These are phyloP conservation scores for Perca flavescens DNA, from an alignment of 2,113 vertebrate genomes.

Conservation along the genomic window DNA sequence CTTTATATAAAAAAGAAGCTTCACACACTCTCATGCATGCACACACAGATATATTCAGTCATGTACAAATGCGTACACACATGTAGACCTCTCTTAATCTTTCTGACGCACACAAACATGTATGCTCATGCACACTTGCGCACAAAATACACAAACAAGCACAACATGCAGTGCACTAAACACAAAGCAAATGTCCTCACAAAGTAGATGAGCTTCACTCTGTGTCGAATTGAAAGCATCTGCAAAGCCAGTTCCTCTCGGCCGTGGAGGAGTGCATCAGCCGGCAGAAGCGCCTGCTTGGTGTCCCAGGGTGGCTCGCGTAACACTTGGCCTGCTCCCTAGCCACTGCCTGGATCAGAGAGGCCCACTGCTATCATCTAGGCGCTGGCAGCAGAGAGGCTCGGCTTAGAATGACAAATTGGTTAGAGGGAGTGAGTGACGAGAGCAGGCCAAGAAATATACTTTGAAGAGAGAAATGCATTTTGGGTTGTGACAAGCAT, in stretches of 20 bases:
- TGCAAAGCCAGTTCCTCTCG: constrained; percentile 80
- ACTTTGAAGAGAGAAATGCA: constrained; percentile 81
- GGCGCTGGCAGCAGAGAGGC: constrained; percentile 79
- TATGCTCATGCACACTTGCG: constrained; percentile 11
- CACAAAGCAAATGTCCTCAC: constrained; percentile 66
- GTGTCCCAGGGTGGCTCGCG: constrained; percentile 80
- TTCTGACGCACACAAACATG: constrained; percentile 45
- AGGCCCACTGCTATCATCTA: constrained; percentile 83
- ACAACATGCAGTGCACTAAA: constrained; percentile 41
- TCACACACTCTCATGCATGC: constrained; percentile 36
- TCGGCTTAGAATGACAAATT: constrained; percentile 87
- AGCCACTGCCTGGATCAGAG: constrained; percentile 84
- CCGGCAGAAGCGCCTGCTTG: constrained; percentile 76
- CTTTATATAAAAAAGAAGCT: constrained; percentile 56
- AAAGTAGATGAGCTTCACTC: constrained; percentile 80
- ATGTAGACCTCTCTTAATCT: constrained; percentile 52
- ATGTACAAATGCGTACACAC: constrained; percentile 11
- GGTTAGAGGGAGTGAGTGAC: constrained; percentile 82
- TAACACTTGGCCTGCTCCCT: constrained; percentile 86
- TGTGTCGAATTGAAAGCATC: constrained; percentile 81
- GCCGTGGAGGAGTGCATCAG: constrained; percentile 81
- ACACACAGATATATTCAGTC: constrained; percentile 28
- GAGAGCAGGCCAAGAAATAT: constrained; percentile 81
- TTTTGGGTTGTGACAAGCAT: constrained; percentile 76
- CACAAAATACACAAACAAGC: constrained; percentile 50